A percentile compares a stretch with the other conserved stretches of the same genome.
These are phyloP conservation scores for Eristalis pertinax DNA, from an alignment of 2,888 invertebrate species.

Conservation along the genomic window DNA sequence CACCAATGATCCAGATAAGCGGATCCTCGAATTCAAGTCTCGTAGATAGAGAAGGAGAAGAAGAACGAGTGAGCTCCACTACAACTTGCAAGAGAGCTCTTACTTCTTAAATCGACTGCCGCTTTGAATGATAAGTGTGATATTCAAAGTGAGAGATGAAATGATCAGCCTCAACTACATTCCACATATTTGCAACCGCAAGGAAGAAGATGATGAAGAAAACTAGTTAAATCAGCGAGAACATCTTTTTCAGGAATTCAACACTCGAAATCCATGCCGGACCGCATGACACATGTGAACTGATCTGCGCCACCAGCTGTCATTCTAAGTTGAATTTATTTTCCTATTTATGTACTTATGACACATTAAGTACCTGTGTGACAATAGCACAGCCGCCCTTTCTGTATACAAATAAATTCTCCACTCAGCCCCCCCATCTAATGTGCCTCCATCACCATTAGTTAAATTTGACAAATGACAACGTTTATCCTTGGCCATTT, in stretches of 20 bases:
- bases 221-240: too few relatives aligned
- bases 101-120: too few relatives aligned
- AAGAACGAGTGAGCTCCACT: too few relatives aligned
- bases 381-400: constrained; percentile 29
- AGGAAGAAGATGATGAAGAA: too few relatives aligned
- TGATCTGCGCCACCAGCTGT: constrained; percentile 14
- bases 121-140: too few relatives aligned
- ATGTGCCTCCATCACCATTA: constrained; percentile 43
- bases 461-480: constrained; percentile 60
- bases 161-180: too few relatives aligned
- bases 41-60: too few relatives aligned
- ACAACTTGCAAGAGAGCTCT: too few relatives aligned
- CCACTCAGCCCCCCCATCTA: constrained; percentile 19
- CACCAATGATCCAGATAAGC: too few relatives aligned
- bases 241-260: neutral
- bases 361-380: constrained; percentile 48
- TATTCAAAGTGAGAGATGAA: too few relatives aligned
- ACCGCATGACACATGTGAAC: constrained; percentile 16
- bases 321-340: constrained; percentile 34
- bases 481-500: constrained; percentile 50
- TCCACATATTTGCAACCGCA: too few relatives aligned
- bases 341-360: constrained; percentile 45
- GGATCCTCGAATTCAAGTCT: too few relatives aligned
- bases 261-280: neutral
- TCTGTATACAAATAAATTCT: constrained; percentile 18